Evolutionary conservation across 2,888 invertebrate species (phyloP).

Genomic region (Mesochorus sp.): DNA sequence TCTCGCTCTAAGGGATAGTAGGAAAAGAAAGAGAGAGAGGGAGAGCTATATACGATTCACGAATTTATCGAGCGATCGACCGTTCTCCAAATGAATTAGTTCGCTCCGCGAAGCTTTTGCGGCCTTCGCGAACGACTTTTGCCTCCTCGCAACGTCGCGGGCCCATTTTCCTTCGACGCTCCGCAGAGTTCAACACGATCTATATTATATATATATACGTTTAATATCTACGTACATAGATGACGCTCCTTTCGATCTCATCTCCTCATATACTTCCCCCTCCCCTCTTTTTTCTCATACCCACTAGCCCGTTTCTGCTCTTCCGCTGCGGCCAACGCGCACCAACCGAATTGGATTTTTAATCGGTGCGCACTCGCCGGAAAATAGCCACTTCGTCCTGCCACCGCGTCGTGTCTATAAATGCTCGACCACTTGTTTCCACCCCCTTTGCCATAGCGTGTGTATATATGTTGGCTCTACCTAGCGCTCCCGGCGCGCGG

Average conservation of each 20-base stretch:
- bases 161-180: slow-evolving; percentile 15
- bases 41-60: slow-evolving; percentile 57
- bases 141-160: slow-evolving; percentile 23
- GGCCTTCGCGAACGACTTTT: slow-evolving; percentile 49
- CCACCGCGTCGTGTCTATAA: slow-evolving; percentile 76
- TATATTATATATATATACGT: slow-evolving; percentile 7
- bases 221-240: not conserved
- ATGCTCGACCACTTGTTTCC: slow-evolving; percentile 78
- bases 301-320: slow-evolving; percentile 42
- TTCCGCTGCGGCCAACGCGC: slow-evolving; percentile 57
- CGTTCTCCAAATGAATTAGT: slow-evolving; percentile 63
- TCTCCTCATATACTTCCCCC: slow-evolving; percentile 29
- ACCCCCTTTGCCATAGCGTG: slow-evolving; percentile 46
- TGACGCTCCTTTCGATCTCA: slow-evolving; percentile 19
- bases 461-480: slow-evolving; percentile 2
- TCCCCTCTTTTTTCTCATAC: not conserved
- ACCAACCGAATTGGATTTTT: slow-evolving; percentile 79
- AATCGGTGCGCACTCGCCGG: slow-evolving; percentile 81
- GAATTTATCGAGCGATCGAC: slow-evolving; percentile 68
- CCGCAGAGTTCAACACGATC: slow-evolving; percentile 3
- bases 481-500: too few relatives aligned
- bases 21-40: slow-evolving; percentile 1
- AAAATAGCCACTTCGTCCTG: slow-evolving; percentile 81
- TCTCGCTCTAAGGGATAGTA: slow-evolving; percentile 4
- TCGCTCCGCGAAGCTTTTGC: slow-evolving; percentile 53